These are phyloP conservation scores for Sipha flava DNA, from an alignment of 1,140 invertebrate species.

Conservation along the genomic window DNA sequence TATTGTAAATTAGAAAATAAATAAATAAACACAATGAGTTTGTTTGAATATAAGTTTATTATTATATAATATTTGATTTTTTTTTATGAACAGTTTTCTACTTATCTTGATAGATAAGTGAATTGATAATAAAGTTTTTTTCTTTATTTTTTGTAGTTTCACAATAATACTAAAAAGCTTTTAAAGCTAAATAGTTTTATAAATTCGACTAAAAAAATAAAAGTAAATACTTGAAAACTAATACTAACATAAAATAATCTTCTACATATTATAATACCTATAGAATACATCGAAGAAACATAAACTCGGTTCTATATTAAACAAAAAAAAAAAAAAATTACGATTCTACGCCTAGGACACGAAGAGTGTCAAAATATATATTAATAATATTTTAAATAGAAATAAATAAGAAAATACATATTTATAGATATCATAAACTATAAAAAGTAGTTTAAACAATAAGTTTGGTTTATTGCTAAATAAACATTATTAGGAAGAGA, in stretches of 20 bases:
- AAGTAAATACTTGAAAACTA: slow-evolving; percentile 3
- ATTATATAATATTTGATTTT: slow-evolving; percentile 26
- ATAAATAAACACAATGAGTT: background rate
- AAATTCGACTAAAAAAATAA: background rate
- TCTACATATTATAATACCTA: background rate
- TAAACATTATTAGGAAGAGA: slow-evolving; percentile 19
- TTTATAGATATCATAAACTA: background rate
- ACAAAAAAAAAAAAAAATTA: slow-evolving; percentile 12
- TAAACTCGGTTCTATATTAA: slow-evolving; percentile 4
- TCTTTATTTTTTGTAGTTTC: slow-evolving; percentile 1
- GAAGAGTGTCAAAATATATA: background rate
- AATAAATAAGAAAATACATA: slow-evolving; percentile 25
- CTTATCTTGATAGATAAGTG: slow-evolving; percentile 2
- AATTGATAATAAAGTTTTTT: slow-evolving; percentile 5
- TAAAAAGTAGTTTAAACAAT: background rate
- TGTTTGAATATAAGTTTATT: slow-evolving; percentile 2
- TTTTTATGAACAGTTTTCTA: slow-evolving; percentile 23
- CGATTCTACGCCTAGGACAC: slow-evolving; percentile 6
- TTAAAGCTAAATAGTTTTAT: background rate
- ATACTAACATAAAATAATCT: slow-evolving; percentile 13
- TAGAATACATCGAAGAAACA: slow-evolving; percentile 16
- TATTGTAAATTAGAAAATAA: background rate
- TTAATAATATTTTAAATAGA: slow-evolving; percentile 25
- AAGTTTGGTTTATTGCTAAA: background rate
- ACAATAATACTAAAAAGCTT: background rate